Base-by-base conservation (phyloP, 64 coral and sea anemone species). In the Pachyseris speciosa region DNA sequence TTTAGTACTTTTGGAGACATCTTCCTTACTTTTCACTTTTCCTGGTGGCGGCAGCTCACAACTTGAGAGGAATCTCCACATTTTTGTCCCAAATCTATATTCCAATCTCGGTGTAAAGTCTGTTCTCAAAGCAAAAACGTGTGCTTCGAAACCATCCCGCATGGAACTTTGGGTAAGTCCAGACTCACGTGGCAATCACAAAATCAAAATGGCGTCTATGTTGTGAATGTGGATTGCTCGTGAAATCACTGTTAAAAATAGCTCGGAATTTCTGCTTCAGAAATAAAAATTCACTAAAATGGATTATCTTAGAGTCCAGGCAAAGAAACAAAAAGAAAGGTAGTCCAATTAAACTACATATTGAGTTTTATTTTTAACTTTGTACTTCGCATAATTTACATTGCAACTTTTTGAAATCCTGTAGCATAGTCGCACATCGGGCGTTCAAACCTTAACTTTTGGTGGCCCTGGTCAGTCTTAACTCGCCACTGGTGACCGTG, bases 371-470 rank as follows among this genome's bases (percentile, higher is more conserved):
- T 57, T 57, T 57, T 57, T 45, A 57, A 57, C 2, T 57, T 57
- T 57, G 52, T 57, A 57, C 12, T 57, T 57, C 52, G 52, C 52
- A 57, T 57, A 17, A 30, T 12, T 66, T 66, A 66, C 27, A 66
- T 30, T 31, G 63, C 63, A 66, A 66, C 63, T 66, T 66, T 66
- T 66, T 4, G 26, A 66, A 66, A 66, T 66, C 30, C 63, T 66
- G 63, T 66, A 66, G n/a, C 63, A 66, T 66, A 66, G 63, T 66
- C 25, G 63, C 63, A 66, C 27, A 66, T 66, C 57, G 11, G 57
- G 57, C 57, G 57, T 2, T 60, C 20, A 60, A 60, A 16, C 57
- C 15, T 60, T 15, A 60, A 60, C 57, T 60, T n/a, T 60, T 60
- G 57, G 57, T 60, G 57, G 57, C 57, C 2, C 57, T 60, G 57